Base-by-base conservation (phyloP, 2,113 vertebrate species). In the Greenwoodochromis staneri region DNA sequence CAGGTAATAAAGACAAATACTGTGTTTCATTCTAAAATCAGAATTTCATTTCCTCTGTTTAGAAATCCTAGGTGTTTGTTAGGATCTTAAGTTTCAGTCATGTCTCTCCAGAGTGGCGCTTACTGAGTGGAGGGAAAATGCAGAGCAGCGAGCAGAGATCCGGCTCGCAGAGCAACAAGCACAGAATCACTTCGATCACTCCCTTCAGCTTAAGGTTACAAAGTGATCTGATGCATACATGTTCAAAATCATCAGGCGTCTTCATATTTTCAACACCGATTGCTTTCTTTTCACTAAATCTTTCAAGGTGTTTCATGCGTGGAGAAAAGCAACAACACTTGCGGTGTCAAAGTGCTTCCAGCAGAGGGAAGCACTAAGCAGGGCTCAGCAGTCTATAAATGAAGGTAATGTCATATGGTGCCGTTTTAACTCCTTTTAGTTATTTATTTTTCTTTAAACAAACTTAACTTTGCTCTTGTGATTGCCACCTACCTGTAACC, bases 121-220 rank as follows among this genome's bases (percentile, higher is more conserved):
- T 13, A 55, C 1, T 82, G 85, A 49, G 0, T 99, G 98, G 98
- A 96, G 94, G 88, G 92, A 95, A 84, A 97, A 97, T 17, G 59
- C 93, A 0, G 21, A 55, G 17, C 87, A 92, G 38, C 85, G 53
- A 81, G 54, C 9, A 13, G 53, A 40, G 34, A 92, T 96, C 83
- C 94, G 85, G 4, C 85, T 92, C 17, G 93, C 92, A 40, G 86
- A 92, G 13, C 40, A 24, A 21, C 49, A 0, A 87, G 97, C 97
- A 57, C 86, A 92, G 40, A 85, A 88, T 71, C 97, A 97, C 92
- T 96, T 96, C 93, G 84, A 90, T 31, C 94, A 88, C 85, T 45
- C 78, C 31, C 8, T 97, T 36, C 94, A 96, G 36, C 88, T 91
- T 29, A 97, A 98, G 98, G 98, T 99, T 90, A 21, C 17, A 40